Base-by-base conservation (phyloP, 2,113 vertebrate species). In the Mugil cephalus region DNA sequence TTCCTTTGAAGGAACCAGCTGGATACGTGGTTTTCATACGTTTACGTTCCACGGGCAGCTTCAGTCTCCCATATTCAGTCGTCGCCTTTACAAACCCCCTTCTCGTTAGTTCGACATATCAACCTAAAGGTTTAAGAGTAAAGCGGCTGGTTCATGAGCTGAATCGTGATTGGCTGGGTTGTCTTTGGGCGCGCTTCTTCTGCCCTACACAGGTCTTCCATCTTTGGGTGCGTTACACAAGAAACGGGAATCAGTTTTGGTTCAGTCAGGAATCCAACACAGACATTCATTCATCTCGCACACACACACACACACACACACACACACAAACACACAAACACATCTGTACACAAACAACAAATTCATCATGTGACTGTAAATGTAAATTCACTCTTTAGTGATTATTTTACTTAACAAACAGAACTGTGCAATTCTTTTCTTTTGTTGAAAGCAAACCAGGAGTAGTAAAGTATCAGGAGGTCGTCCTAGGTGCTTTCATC, bases 361-460 rank as follows among this genome's bases (percentile, higher is more conserved):
- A 79, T 39, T 71, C 42, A 66, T 9, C 35, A 51, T 56, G 74
- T 75, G 79, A 84, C 81, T 80, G 79, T 81, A 63, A 73, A 82
- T 75, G 73, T 80, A 71, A 80, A 79, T 82, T 89, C 77, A 87
- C 86, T 78, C 82, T 47, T 77, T 82, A 83, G 81, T 83, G 80
- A 88, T 85, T 86, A 45, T 85, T 87, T 69, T 82, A 82, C 53
- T 81, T 47, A 85, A 85, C 79, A 83, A 79, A 84, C 42, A 89
- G 48, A 89, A 84, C 61, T 89, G 88, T 93, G 89, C 87, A 91
- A 89, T 87, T 77, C 46, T 74, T 36, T 75, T 54, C 12, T 77
- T 69, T 64, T 50, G 11, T 65, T 40, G 60, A 77, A 30, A 88
- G 86, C 76, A 84, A 88, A 86, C 79, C 67, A 77, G 79, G 84